Evolutionary conservation across 1,140 invertebrate genomes (phyloP), one percentile per base, ranked within the genome.

Genomic region (Holcopasites calliopsidis): DNA sequence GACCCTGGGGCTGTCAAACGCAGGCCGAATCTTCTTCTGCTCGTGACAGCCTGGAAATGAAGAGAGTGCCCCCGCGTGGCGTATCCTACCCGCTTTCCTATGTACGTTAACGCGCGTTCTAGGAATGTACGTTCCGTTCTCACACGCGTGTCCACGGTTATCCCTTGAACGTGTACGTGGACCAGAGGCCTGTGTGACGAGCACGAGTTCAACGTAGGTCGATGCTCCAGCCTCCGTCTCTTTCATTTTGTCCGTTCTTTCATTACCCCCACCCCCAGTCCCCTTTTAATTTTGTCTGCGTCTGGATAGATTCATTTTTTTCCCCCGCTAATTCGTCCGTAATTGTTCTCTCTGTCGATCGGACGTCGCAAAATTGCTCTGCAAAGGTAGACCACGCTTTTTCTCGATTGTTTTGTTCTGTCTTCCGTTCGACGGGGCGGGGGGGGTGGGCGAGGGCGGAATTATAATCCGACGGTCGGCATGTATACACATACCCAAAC

Each of bases 31-130:
- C 91, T 92, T 92, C 90, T 91, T 91, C 90, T 92, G 91, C 83
- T 91, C 87, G 88, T 92, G 91, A 92, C 91, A 92, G 91, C 88
- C 91, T 91, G 91, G 90, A 91, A 92, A 92, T 92, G 91, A 92
- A 92, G 91, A 91, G 90, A 91, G 89, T 90, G 85, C 88, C 87
- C 88, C 82, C 77, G 81, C 74, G 78, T 79, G 74, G 81, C 81
- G 81, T 83, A 84, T 84, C 82, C 82, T 84, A 83, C 77, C 79
- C 81, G 82, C 77, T 83, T 82, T 84, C 82, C 77, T 79, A 76
- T 68, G 82, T 84, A 83, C 81, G 77, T 80, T 80, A 82, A 83
- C 81, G 79, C 42, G 75, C 80, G 71, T 84, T 76, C 80, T 82
- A 81, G 80, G 79, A 81, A 82, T 75, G 77, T 76, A 79, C 72